Evolutionary conservation across 2,797 vertebrate genomes (phyloP).

Genomic region (Chelon auratus): DNA sequence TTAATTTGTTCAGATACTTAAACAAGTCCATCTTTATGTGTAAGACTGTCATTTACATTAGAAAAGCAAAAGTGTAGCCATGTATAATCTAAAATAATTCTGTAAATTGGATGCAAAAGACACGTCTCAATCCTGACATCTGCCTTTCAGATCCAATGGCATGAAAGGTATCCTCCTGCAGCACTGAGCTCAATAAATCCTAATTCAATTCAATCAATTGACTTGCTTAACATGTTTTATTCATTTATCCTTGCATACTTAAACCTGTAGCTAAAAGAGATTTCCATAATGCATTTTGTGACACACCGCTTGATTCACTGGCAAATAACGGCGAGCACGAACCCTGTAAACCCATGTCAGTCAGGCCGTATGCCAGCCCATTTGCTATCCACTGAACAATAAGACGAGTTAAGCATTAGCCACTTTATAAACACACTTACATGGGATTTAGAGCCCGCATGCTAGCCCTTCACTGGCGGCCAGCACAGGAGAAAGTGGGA

Average conservation of each 20-base stretch:
- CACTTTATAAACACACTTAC: slow-evolving; percentile 21
- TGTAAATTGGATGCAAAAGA: too few relatives aligned
- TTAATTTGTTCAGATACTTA: too few relatives aligned
- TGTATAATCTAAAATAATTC: too few relatives aligned
- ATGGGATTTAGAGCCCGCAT: slow-evolving; percentile 18
- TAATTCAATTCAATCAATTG: slow-evolving; percentile 9
- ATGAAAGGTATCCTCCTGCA: slow-evolving; percentile 1
- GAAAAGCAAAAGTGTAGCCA: too few relatives aligned
- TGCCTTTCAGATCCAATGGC: slow-evolving; percentile 3
- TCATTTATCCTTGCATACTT: background rate
- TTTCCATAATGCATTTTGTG: slow-evolving; percentile 5
- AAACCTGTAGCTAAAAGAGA: background rate
- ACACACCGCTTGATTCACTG: background rate
- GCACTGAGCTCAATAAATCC: slow-evolving; percentile 21
- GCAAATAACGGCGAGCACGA: background rate
- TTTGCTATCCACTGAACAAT: slow-evolving; percentile 29
- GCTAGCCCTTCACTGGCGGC: background rate
- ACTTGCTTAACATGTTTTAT: slow-evolving; percentile 10
- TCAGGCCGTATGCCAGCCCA: background rate
- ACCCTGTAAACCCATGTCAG: background rate
- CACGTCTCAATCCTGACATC: too few relatives aligned
- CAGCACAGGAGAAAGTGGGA: background rate
- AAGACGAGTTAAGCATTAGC: slow-evolving; percentile 58
- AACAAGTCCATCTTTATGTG: too few relatives aligned
- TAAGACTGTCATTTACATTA: too few relatives aligned